Evolutionary conservation across 2,888 invertebrate genomes (phyloP).

Genomic region (Himalopsyche japonica): DNA sequence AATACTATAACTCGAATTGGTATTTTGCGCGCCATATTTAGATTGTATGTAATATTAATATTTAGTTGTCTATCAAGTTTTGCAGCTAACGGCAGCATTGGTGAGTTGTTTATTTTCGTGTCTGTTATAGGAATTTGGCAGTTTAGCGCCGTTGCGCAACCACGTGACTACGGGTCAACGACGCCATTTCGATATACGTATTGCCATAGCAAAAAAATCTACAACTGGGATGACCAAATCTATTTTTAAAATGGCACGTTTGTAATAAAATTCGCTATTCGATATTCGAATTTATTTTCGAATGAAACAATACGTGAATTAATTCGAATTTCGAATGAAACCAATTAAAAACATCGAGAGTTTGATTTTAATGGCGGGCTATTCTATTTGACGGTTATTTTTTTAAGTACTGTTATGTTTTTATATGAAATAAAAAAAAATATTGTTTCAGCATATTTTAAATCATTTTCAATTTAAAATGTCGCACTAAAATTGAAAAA

Average conservation of each 20-base stretch:
- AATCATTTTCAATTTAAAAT: too few species aligned
- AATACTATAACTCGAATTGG: neutral
- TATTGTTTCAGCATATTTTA: too few species aligned
- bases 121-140: neutral
- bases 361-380: too few species aligned
- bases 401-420: too few species aligned
- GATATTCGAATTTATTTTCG: too few species aligned
- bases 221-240: neutral
- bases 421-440: too few species aligned
- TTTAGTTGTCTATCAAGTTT: neutral
- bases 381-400: too few species aligned
- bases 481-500: too few species aligned
- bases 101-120: neutral
- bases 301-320: neutral
- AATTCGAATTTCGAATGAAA: neutral
- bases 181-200: neutral
- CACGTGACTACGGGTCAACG: neutral
- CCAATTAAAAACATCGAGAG: too few species aligned
- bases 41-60: neutral
- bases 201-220: neutral
- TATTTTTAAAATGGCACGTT: neutral
- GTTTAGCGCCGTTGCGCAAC: neutral
- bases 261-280: neutral
- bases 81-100: neutral
- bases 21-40: neutral